These are phyloP conservation scores for Amitus sp. DNA, from an alignment of 2,888 invertebrate genomes.

Conservation along the genomic window DNA sequence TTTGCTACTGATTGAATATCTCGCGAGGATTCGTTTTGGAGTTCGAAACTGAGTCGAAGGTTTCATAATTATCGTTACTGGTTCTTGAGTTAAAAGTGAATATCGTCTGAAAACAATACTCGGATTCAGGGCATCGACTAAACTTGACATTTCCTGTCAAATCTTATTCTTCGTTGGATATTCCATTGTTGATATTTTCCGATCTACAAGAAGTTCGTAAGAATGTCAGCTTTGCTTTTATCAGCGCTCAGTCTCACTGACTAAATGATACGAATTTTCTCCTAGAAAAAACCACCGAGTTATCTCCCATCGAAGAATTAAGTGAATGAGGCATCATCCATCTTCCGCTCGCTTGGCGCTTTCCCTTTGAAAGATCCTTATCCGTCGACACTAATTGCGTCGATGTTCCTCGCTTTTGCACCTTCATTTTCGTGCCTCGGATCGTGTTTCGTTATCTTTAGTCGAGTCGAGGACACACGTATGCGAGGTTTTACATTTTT, in stretches of 20 bases:
- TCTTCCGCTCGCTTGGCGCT: conserved; percentile 32
- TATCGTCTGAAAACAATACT: too few species aligned
- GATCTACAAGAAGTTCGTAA: too few species aligned
- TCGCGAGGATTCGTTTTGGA: too few species aligned
- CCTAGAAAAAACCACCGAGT: conserved; percentile 21
- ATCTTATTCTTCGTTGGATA: too few species aligned
- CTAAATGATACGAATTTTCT: conserved; percentile 12
- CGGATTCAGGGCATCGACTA: too few species aligned
- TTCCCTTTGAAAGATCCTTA: conserved; percentile 40
- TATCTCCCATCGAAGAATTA: conserved; percentile 39
- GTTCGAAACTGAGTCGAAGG: too few species aligned
- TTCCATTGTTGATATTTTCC: too few species aligned
- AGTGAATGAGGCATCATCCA: conserved; percentile 34
- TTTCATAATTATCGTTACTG: too few species aligned
- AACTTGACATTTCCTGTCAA: too few species aligned
- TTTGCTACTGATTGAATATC: too few species aligned
- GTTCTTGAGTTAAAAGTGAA: too few species aligned
- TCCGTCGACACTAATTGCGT: conserved; percentile 40
- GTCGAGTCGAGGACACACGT: conserved; percentile 4
- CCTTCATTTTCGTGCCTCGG: conserved; percentile 35
- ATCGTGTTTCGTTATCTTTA: conserved; percentile 25
- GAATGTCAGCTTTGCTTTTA: too few species aligned
- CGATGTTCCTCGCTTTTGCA: conserved; percentile 39
- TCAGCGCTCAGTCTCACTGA: conserved; percentile 4
- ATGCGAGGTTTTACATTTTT: not conserved